Percentiles rank a stretch among this genome's conserved stretches.
Conservation (phyloP, 1,140 invertebrate species). For the Drepana arcuata region DNA sequence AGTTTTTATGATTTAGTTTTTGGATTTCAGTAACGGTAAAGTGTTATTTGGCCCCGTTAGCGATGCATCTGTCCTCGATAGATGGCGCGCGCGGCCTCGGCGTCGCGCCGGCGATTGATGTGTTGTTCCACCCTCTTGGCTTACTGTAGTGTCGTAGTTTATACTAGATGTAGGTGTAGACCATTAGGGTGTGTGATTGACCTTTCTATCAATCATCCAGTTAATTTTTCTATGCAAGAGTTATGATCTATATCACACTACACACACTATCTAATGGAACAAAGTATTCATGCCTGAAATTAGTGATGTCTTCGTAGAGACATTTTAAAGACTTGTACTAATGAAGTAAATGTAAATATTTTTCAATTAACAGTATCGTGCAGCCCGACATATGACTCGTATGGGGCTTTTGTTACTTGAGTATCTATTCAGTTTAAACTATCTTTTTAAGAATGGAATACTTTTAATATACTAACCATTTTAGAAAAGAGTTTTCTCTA, state of each 20-base stretch:
- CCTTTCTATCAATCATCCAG: conserved; percentile 65
- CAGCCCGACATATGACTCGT: conserved; percentile 56
- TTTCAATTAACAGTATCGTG: conserved; percentile 47
- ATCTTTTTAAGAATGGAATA: conserved; percentile 54
- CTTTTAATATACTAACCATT: conserved; percentile 44
- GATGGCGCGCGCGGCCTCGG: conserved; percentile 34
- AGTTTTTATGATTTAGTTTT: conserved; percentile 71
- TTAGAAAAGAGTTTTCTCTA: conserved; percentile 54
- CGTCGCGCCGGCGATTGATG: conserved; percentile 7
- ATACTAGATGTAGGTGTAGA: conserved; percentile 68
- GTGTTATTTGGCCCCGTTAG: conserved; percentile 70
- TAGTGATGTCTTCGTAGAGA: conserved; percentile 69
- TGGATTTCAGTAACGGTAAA: conserved; percentile 70
- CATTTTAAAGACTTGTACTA: conserved; percentile 59
- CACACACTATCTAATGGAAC: conserved; percentile 57
- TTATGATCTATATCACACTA: conserved; percentile 56
- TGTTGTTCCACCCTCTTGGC: conserved; percentile 66
- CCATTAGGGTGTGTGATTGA: conserved; percentile 68
- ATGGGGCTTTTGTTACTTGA: conserved; percentile 60
- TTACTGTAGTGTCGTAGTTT: conserved; percentile 65
- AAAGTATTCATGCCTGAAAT: conserved; percentile 61
- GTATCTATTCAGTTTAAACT: conserved; percentile 49
- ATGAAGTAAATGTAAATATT: conserved; percentile 68
- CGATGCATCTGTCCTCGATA: conserved; percentile 71
- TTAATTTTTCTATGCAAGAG: conserved; percentile 67